Conservation (phyloP, 1,140 invertebrate genomes). For the Drosophila funebris region DNA sequence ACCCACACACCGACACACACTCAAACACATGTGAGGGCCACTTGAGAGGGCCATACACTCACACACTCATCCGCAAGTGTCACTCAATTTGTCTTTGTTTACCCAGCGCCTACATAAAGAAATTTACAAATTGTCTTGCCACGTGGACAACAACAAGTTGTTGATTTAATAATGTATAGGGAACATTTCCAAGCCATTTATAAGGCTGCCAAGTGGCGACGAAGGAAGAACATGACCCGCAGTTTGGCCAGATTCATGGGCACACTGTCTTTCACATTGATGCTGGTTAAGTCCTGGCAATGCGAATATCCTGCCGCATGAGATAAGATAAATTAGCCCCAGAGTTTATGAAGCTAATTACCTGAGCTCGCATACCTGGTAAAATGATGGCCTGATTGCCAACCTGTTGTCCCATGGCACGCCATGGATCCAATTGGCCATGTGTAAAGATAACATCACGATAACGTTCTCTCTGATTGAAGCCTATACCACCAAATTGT, state of each 20-base stretch:
- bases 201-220: constrained; percentile 44
- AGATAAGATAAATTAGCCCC: constrained; percentile 36
- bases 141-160: constrained; percentile 49
- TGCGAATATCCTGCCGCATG: constrained; percentile 66
- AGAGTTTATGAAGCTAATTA: constrained; percentile 29
- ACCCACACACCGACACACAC: constrained; percentile 29
- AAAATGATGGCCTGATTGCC: constrained; percentile 65
- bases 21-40: not conserved
- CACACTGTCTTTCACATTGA: constrained; percentile 60
- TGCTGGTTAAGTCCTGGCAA: constrained; percentile 66
- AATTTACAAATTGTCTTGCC: constrained; percentile 53
- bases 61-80: constrained; percentile 59
- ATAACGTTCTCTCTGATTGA: constrained; percentile 81
- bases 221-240: constrained; percentile 72
- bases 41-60: constrained; percentile 12
- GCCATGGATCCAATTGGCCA: constrained; percentile 88
- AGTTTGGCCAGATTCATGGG: constrained; percentile 77
- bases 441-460: constrained; percentile 86
- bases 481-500: constrained; percentile 85
- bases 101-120: constrained; percentile 18
- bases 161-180: constrained; percentile 73
- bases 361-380: constrained; percentile 38
- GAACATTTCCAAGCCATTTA: constrained; percentile 31
- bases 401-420: constrained; percentile 55
- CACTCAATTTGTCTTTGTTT: constrained; percentile 72